Percentiles rank a stretch among this genome's conserved stretches.
These are phyloP conservation scores for Coccyzus lansbergi DNA, from an alignment of 2,797 vertebrate species.

Conservation along the genomic window DNA sequence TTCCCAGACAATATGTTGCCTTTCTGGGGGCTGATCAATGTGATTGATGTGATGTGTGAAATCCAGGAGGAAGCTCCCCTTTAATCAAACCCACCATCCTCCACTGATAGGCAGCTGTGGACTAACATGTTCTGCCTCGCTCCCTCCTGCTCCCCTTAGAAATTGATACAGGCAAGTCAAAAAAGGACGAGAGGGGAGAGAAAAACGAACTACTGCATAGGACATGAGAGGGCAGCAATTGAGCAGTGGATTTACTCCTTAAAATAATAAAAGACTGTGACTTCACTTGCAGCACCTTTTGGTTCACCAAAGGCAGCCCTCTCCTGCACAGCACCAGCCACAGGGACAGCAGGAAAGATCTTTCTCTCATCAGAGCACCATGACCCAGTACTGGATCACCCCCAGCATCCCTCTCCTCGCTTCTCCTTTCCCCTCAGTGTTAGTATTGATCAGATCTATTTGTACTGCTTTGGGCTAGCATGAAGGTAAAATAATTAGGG, in stretches of 20 bases:
- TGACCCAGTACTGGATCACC: not conserved
- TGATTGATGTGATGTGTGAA: conserved; percentile 90
- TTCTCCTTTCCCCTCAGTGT: not conserved
- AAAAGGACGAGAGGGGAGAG: conserved; percentile 1
- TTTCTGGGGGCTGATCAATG: conserved; percentile 91
- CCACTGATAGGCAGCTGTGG: conserved; percentile 82
- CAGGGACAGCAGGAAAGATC: not conserved
- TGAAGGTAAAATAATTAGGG: conserved; percentile 28
- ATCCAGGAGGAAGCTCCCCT: conserved; percentile 84
- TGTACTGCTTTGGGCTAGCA: not conserved
- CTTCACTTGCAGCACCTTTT: not conserved
- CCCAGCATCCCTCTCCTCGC: not conserved
- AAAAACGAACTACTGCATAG: conserved; percentile 11
- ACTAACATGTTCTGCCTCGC: conserved; percentile 77
- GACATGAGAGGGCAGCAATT: conserved; percentile 79
- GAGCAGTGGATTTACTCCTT: conserved; percentile 48
- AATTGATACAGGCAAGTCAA: conserved; percentile 42
- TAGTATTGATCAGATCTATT: not conserved
- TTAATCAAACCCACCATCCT: conserved; percentile 88
- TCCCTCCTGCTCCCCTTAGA: conserved; percentile 60
- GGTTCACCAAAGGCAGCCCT: not conserved
- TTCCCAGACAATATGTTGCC: conserved; percentile 93
- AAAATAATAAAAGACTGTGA: not conserved
- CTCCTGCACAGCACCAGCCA: not conserved
- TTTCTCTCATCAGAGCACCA: not conserved